Conservation (phyloP, 2,888 invertebrate species). For the Teleiodes luculella region DNA sequence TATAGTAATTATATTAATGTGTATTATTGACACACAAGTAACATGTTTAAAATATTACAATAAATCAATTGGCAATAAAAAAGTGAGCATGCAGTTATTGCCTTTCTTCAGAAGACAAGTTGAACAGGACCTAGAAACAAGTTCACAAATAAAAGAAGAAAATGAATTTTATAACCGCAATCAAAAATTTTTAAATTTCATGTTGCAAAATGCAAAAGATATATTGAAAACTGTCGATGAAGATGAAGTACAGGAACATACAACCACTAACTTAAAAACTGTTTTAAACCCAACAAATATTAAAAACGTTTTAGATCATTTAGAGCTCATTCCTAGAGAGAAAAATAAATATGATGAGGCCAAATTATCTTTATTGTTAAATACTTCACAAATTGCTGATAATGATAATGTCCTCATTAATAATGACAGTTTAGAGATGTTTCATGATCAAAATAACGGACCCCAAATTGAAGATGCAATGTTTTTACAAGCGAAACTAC, state of each 20-base stretch:
- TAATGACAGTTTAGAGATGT: too few species aligned
- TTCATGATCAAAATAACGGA: too few species aligned
- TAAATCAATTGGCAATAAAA: neutral
- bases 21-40: neutral
- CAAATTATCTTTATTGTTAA: too few species aligned
- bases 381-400: too few species aligned
- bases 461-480: too few species aligned
- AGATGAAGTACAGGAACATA: neutral
- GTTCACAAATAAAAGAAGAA: neutral
- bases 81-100: neutral
- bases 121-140: neutral
- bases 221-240: neutral
- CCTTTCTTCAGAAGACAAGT: neutral
- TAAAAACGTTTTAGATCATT: too few species aligned
- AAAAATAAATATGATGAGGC: too few species aligned
- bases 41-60: neutral
- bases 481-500: too few species aligned
- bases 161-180: neutral
- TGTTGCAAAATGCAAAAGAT: neutral
- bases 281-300: too few species aligned
- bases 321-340: too few species aligned
- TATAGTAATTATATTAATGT: neutral
- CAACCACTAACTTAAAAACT: neutral
- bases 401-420: too few species aligned
- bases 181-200: neutral